These are phyloP conservation scores for Andrena chrysosceles DNA, from an alignment of 2,888 invertebrate genomes.

Conservation along the genomic window DNA sequence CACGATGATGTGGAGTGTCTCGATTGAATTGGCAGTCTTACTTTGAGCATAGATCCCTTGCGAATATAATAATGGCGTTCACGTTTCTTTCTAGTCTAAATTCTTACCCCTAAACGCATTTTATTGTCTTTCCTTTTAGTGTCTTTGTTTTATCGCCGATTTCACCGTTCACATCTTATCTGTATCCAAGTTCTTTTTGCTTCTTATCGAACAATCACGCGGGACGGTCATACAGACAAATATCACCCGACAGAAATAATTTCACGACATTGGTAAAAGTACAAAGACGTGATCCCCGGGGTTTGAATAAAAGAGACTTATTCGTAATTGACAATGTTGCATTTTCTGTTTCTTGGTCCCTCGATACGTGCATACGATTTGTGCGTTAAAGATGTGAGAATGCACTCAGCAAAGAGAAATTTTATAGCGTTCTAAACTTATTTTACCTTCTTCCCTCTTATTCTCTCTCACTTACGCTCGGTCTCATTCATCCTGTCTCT, in stretches of 20 bases:
- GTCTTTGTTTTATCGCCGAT: not conserved
- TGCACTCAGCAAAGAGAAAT: slow-evolving; percentile 43
- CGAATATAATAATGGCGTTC: slow-evolving; percentile 23
- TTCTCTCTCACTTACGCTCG: slow-evolving; percentile 1
- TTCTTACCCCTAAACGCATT: slow-evolving; percentile 26
- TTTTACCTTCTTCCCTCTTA: slow-evolving; percentile 18
- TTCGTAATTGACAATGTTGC: not conserved
- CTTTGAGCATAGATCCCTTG: slow-evolving; percentile 74
- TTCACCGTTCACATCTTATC: not conserved
- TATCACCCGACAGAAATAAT: not conserved
- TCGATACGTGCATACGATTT: slow-evolving; percentile 20
- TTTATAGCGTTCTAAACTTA: slow-evolving; percentile 25
- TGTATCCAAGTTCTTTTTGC: too few species aligned
- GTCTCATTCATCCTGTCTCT: slow-evolving; percentile 6
- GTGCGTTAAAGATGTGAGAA: slow-evolving; percentile 37
- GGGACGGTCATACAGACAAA: not conserved
- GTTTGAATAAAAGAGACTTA: not conserved
- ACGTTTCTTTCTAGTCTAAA: slow-evolving; percentile 9
- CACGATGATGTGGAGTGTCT: slow-evolving; percentile 63
- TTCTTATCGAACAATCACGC: not conserved
- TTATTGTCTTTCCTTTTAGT: slow-evolving; percentile 24
- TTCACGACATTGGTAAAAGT: not conserved
- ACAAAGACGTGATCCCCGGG: not conserved
- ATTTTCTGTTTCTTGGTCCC: slow-evolving; percentile 1
- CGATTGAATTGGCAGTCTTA: slow-evolving; percentile 77